Conservation (phyloP, 2,113 vertebrate species). For the Pycnonotus jocosus region DNA sequence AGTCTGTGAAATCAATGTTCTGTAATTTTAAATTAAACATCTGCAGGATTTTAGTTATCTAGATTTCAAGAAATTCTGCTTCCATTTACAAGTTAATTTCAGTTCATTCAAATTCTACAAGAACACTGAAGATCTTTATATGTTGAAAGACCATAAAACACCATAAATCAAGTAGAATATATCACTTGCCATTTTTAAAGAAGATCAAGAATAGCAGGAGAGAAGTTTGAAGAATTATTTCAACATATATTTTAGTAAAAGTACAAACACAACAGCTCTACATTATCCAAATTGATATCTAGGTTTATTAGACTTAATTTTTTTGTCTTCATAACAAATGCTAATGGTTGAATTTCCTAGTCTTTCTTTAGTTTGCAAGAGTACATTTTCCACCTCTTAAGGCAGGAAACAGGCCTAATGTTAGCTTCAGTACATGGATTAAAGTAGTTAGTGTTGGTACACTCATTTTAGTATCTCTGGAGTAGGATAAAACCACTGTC, state of each 20-base stretch:
- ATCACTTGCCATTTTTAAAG: neutral
- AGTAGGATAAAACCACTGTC: neutral
- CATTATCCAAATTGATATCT: neutral
- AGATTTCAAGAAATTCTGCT: neutral
- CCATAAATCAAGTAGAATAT: neutral
- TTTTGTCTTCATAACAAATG: neutral
- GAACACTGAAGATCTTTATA: neutral
- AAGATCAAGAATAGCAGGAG: neutral
- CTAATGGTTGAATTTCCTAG: neutral
- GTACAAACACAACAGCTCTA: neutral
- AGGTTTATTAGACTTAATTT: neutral
- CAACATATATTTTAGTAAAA: neutral
- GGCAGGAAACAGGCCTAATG: neutral
- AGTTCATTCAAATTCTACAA: neutral
- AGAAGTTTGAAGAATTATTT: neutral
- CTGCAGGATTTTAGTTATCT: neutral
- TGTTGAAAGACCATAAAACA: neutral
- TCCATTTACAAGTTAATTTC: constrained; percentile 8
- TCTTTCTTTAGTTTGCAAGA: neutral
- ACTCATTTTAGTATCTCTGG: neutral
- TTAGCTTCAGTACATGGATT: neutral
- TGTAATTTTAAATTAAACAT: constrained; percentile 43
- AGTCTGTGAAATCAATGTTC: constrained; percentile 12
- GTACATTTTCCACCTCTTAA: neutral
- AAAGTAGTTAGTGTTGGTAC: neutral